Conservation (phyloP, 1,140 invertebrate species). For the Dreissena polymorpha region DNA sequence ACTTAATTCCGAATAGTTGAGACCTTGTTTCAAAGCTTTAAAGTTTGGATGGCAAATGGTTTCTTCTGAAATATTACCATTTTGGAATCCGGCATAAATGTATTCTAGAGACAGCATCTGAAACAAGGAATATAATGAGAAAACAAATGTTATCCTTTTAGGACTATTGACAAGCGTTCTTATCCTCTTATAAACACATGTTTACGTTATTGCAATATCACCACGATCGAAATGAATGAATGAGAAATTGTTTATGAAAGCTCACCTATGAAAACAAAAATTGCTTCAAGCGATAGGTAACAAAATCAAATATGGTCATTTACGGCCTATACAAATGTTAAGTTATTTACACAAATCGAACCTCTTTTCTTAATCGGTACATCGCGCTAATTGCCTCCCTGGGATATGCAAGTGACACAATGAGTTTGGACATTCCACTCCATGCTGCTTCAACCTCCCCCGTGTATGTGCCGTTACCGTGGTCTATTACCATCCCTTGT, state of each 20-base stretch:
- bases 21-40: background rate
- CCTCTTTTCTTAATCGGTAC: background rate
- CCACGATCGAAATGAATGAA: background rate
- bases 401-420: background rate
- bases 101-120: background rate
- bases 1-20: conserved; percentile 39
- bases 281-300: background rate
- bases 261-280: background rate
- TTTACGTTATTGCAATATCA: background rate
- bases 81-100: conserved; percentile 11
- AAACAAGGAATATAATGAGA: background rate
- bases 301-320: background rate
- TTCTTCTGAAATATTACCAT: background rate
- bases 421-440: background rate
- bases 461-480: conserved; percentile 13
- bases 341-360: background rate
- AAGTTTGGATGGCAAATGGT: conserved; percentile 19
- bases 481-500: background rate
- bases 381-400: conserved; percentile 10
- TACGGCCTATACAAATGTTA: background rate
- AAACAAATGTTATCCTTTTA: background rate
- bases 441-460: conserved; percentile 8
- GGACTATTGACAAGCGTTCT: background rate
- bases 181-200: background rate
- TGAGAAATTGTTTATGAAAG: background rate